Evolutionary conservation across 2,888 invertebrate genomes (phyloP).

Genomic region (Lagria hirta): DNA sequence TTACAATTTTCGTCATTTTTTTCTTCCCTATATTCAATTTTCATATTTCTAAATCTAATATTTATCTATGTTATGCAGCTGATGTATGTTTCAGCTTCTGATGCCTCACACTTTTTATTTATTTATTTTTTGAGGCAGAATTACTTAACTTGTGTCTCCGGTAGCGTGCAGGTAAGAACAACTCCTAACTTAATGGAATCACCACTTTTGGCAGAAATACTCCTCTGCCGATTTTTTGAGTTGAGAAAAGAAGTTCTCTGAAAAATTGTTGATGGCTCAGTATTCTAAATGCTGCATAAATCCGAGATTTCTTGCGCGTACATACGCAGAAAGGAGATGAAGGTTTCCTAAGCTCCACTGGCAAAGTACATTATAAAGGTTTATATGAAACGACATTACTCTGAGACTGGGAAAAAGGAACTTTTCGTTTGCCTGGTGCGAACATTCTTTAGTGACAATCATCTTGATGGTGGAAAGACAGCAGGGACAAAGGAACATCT

Average conservation of each 20-base stretch:
- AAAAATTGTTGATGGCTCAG: conserved; percentile 11
- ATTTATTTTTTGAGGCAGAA: too few relatives aligned
- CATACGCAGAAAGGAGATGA: conserved; percentile 3
- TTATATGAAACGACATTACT: conserved; percentile 19
- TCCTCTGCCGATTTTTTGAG: conserved; percentile 13
- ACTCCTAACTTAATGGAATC: too few relatives aligned
- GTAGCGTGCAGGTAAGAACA: too few relatives aligned
- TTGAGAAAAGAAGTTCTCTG: too few relatives aligned
- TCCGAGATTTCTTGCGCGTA: conserved; percentile 7
- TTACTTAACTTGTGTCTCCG: too few relatives aligned
- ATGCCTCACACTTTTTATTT: too few relatives aligned
- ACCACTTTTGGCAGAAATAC: conserved; percentile 18
- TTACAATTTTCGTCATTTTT: too few relatives aligned
- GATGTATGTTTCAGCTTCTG: too few relatives aligned
- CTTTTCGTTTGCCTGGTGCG: conserved; percentile 3
- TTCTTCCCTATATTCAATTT: too few relatives aligned
- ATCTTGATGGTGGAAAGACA: conserved; percentile 16
- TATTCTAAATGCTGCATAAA: conserved; percentile 20
- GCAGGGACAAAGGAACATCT: conserved; percentile 15
- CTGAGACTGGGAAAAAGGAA: conserved; percentile 3
- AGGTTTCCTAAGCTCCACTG: conserved; percentile 3
- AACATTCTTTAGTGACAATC: conserved; percentile 12
- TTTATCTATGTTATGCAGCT: too few relatives aligned
- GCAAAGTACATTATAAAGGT: conserved; percentile 16
- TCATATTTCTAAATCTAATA: too few relatives aligned